Evolutionary conservation across 2,797 vertebrate genomes (phyloP).

Genomic region (Rhyacichthys aspro): DNA sequence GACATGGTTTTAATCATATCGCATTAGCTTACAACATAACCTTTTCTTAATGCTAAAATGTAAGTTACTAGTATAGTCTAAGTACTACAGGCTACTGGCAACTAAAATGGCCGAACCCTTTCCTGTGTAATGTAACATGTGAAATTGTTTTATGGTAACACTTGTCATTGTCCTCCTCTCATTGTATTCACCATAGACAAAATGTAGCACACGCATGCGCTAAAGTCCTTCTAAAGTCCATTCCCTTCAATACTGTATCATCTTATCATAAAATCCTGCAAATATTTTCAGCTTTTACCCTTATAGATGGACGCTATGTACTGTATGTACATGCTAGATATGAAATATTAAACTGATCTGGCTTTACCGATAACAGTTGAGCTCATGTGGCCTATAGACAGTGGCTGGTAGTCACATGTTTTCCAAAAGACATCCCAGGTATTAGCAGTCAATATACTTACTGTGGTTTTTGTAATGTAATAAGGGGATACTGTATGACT

Average conservation of each 20-base stretch:
- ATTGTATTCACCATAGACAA: constrained; percentile 6
- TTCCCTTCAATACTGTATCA: constrained; percentile 23
- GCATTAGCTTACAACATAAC: background rate
- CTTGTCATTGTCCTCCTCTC: constrained; percentile 35
- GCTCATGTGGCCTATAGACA: constrained; percentile 47
- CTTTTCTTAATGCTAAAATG: background rate
- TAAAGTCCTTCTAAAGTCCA: constrained; percentile 14
- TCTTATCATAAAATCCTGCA: constrained; percentile 53
- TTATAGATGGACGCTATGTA: background rate
- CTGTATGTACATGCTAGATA: constrained; percentile 1
- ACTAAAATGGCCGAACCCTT: background rate
- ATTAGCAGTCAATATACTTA: constrained; percentile 25
- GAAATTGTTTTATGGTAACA: constrained; percentile 28
- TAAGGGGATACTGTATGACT: constrained; percentile 3
- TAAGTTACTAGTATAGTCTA: background rate
- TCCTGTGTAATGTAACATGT: constrained; percentile 11
- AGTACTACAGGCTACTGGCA: background rate
- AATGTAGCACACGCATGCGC: constrained; percentile 48
- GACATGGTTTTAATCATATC: background rate
- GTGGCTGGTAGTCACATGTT: constrained; percentile 30
- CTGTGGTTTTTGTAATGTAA: constrained; percentile 43
- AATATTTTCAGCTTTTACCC: constrained; percentile 66
- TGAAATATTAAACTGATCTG: constrained; percentile 33
- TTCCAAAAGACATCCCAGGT: constrained; percentile 33
- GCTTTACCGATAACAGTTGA: constrained; percentile 25